phyloP scores from a whole-genome alignment of 2,888 invertebrate genomes.

The Periphyllus acericola region DNA sequence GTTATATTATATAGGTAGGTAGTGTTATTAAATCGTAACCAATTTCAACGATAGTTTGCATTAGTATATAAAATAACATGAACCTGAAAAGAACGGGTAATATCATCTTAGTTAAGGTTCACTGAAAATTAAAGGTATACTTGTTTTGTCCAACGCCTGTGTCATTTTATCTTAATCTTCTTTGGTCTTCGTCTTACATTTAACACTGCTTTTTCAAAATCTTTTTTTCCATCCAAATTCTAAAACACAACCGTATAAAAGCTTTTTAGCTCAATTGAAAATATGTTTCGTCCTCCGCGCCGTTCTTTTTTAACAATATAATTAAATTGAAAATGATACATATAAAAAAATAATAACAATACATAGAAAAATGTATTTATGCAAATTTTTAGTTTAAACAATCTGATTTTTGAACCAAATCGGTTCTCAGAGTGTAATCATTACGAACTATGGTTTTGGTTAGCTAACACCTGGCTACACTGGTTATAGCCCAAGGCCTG shows the following conservation, averaged over 20 bases:
- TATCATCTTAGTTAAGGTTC: conserved; percentile 28
- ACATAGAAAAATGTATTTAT: conserved; percentile 15
- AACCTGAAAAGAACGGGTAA: conserved; percentile 47
- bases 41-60: not conserved
- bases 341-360: not conserved
- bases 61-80: not conserved
- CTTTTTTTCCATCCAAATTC: conserved; percentile 40
- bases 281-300: not conserved
- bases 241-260: conserved; percentile 58
- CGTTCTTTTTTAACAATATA: not conserved
- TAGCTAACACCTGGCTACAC: conserved; percentile 61
- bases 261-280: conserved; percentile 37
- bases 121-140: conserved; percentile 42
- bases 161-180: conserved; percentile 58
- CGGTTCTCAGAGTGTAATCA: conserved; percentile 41
- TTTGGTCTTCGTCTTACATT: conserved; percentile 29
- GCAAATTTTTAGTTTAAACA: not conserved
- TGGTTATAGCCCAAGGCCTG: conserved; percentile 61
- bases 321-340: not conserved
- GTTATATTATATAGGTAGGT: too few species aligned
- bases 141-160: conserved; percentile 56
- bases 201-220: conserved; percentile 46
- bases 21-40: not conserved
- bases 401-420: conserved; percentile 9
- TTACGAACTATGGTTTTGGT: conserved; percentile 58